A percentile compares a stretch with the other conserved stretches of the same genome.
phyloP scores from a whole-genome alignment of 2,113 vertebrate species.

The Gopherus flavomarginatus region DNA sequence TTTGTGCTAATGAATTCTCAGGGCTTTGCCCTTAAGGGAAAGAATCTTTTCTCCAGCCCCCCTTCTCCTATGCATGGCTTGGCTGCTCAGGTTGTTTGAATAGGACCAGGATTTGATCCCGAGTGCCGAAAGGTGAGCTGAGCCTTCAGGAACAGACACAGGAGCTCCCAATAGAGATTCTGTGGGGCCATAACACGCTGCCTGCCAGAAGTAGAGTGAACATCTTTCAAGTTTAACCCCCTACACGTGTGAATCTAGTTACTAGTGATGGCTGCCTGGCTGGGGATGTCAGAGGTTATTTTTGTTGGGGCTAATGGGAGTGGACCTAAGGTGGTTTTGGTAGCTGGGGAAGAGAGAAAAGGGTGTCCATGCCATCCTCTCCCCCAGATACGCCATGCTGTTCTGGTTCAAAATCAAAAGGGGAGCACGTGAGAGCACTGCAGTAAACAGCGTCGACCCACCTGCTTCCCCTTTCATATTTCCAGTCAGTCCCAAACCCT shows the following conservation, averaged over 20 bases:
- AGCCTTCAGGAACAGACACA: background rate
- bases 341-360: background rate
- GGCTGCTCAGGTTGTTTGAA: fast-evolving
- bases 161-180: background rate
- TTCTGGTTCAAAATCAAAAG: fast-evolving
- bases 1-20: no score
- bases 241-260: fast-evolving
- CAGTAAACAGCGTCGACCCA: background rate
- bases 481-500: background rate
- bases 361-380: no score
- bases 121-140: background rate
- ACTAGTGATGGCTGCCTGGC: fast-evolving
- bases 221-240: fast-evolving
- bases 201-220: background rate
- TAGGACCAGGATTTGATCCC: background rate
- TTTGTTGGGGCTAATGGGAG: background rate
- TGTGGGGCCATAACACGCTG: fast-evolving
- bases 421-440: background rate
- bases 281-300: background rate
- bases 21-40: no score
- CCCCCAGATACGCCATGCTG: background rate
- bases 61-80: background rate
- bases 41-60: no score
- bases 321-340: fast-evolving
- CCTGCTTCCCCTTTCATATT: background rate